Evolutionary conservation across 2,113 vertebrate genomes (phyloP), one percentile per base, ranked within the genome.

Genomic region (Pyrgilauda ruficollis): DNA sequence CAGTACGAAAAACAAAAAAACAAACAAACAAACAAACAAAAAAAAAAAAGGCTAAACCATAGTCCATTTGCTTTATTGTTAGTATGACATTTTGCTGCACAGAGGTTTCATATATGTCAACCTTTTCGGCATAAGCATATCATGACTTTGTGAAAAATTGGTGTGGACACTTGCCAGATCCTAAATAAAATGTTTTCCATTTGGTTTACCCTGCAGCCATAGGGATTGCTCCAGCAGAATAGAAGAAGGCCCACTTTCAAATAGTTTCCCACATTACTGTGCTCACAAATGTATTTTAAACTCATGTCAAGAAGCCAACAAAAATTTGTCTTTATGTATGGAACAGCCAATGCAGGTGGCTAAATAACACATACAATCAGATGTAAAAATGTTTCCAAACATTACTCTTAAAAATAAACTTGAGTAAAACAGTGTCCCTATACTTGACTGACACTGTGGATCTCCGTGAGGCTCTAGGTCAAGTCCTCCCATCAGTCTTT

Each of bases 151-250:
- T 83, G 85, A 96, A 90, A 83, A 84, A 90, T 11, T 49, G 35
- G 15, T 0, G 2, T 66, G 72, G 87, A 70, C 35, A 68, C 23
- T 78, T 90, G 68, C 79, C 86, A 95, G 52, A 85, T 8, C 46
- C 84, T 77, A 94, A 86, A 94, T 56, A 87, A 95, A 97, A 95
- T 88, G 30, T 33, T 56, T 96, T 91, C 75, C 35, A 47, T 83
- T 95, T 96, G 63, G 50, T 85, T 96, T 90, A 70, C 43, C 75
- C 55, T 93, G 72, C 86, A 94, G 72, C 75, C 31, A 30, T 33
- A 86, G n/a, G 52, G 55, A 52, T 90, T 70, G 31, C 52, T 96
- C 52, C 46, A 94, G 59, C 55, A 83, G 59, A 87, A 93, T 76
- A 46, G 58, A 95, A 77, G 82, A 92, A 84, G 22, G 47, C 80